Evolutionary conservation across 2,888 invertebrate genomes (phyloP).

Genomic region (Brassicogethes aeneus): DNA sequence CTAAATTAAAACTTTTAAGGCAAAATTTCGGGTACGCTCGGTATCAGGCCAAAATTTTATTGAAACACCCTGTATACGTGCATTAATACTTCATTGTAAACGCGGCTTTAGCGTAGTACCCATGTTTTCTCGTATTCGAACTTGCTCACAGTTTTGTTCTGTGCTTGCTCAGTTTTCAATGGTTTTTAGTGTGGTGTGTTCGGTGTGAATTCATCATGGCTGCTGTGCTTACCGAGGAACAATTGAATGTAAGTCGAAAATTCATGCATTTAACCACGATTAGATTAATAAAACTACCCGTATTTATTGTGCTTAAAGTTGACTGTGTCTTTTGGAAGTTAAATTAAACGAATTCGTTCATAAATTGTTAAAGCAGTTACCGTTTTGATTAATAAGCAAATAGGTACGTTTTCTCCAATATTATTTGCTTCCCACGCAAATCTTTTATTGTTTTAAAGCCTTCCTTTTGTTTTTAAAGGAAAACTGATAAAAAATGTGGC

Average conservation of each 20-base stretch:
- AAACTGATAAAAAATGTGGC: too few relatives aligned
- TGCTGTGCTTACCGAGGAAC: constrained; percentile 66
- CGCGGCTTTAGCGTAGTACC: neutral
- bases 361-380: constrained; percentile 9
- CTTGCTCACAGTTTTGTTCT: neutral
- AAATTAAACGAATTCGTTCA: too few relatives aligned
- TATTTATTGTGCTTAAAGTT: too few relatives aligned
- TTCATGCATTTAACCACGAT: too few relatives aligned
- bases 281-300: too few relatives aligned
- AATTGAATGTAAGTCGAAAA: constrained; percentile 66
- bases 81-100: neutral
- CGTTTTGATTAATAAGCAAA: constrained; percentile 1
- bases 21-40: too few relatives aligned
- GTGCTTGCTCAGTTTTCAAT: constrained; percentile 5
- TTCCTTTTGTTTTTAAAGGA: too few relatives aligned
- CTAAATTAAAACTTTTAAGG: too few relatives aligned
- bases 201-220: constrained; percentile 45
- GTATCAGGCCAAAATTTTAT: too few relatives aligned
- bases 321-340: too few relatives aligned
- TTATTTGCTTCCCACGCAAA: constrained; percentile 9
- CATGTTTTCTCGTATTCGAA: too few relatives aligned
- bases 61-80: too few relatives aligned
- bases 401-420: constrained; percentile 1
- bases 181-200: constrained; percentile 8
- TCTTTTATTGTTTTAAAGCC: constrained; percentile 8